phyloP scores from a whole-genome alignment of 2,113 vertebrate species.

The Onychostruthus taczanowskii region DNA sequence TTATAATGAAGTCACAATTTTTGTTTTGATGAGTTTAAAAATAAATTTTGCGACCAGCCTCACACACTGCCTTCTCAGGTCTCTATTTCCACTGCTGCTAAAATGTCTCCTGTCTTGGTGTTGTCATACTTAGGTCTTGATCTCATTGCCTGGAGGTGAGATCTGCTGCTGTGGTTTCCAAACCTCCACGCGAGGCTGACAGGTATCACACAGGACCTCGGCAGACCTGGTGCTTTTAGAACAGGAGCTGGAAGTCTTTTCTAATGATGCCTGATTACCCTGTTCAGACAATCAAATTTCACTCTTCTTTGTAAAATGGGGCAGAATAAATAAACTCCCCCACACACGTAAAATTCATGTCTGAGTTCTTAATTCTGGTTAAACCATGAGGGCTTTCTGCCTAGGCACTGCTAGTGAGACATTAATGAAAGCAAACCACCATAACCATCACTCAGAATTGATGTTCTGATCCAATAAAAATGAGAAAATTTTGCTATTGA shows the following conservation, averaged over 20 bases:
- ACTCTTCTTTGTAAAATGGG: background rate
- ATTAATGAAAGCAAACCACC: background rate
- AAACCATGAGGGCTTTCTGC: background rate
- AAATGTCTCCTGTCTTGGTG: background rate
- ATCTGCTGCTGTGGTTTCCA: background rate
- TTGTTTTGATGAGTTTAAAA: background rate
- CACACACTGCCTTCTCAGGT: background rate
- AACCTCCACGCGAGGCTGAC: background rate
- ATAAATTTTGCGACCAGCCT: background rate
- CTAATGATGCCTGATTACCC: background rate
- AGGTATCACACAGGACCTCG: background rate
- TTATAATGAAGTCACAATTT: background rate
- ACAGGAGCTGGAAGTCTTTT: background rate
- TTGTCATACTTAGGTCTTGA: background rate
- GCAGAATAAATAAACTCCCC: background rate
- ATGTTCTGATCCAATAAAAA: background rate
- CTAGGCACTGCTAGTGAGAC: background rate
- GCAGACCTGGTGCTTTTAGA: background rate
- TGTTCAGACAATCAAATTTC: background rate
- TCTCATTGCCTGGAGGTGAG: background rate
- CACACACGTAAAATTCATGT: background rate
- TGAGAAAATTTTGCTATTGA: background rate
- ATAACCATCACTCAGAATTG: background rate
- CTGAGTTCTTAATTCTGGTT: background rate
- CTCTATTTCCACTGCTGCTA: background rate